Base-by-base conservation (phyloP, 1,140 invertebrate genomes). In the Anastatus disparis region DNA sequence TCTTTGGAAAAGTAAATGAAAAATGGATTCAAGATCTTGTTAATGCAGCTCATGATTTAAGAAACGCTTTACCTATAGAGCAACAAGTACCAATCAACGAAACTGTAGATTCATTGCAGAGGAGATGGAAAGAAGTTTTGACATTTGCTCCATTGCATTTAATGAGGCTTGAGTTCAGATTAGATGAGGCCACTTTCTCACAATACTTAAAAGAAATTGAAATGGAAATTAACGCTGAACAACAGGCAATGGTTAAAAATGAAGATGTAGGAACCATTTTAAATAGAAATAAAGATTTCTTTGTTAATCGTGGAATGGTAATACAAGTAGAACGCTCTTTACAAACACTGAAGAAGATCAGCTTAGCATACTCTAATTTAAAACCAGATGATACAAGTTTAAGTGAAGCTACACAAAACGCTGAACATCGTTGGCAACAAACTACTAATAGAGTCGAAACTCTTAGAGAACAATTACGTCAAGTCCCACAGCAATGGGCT, bases 401-500 rank as follows among this genome's bases (percentile, higher is more conserved):
- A 20, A 85, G 88, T 13, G 89, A 93, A 40, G 88, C 90, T 13
- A 87, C 91, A 17, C 85, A 89, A 12, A 90, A 89, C 66, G 92
- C 93, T 53, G 88, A 92, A 78, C 86, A 90, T 31, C 87, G 92
- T 65, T 97, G 94, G 94, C 88, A 93, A 56, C 87, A 88, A 48
- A 87, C 94, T 1, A 89, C 90, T 22, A 86, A 89, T 10, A 90
- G 90, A 78, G 87, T 96, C 17, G 92, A 94, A 74, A 86, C 88
- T 67, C 88, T 96, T 66, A 88, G 90, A 50, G 87, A 91, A 66
- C 92, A 95, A 70, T 82, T 97, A 35, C 92, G 95, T 75, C 91
- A 95, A 81, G 93, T 97, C 71, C 95, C 95, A 4, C 92, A 95
- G 62, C 92, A 96, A 80, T 97, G 95, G 96, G 91, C 93, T 64